Evolutionary conservation across 2,888 invertebrate genomes (phyloP).

Genomic region (Caenorhabditis sp.): DNA sequence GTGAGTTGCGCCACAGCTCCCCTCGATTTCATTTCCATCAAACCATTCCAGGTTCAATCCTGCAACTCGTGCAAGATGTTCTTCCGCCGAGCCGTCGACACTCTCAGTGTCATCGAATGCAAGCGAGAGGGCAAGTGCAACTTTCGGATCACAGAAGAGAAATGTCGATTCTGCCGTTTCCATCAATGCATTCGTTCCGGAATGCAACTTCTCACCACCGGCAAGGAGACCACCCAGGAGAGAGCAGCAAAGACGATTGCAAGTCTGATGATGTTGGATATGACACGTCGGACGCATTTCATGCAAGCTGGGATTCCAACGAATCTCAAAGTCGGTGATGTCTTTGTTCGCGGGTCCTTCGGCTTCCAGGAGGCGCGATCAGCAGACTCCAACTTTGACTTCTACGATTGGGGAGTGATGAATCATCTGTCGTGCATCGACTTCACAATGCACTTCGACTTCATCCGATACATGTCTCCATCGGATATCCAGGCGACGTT

Average conservation of each 20-base stretch:
- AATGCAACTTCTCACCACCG: neutral
- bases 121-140: neutral
- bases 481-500: neutral
- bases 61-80: conserved; percentile 35
- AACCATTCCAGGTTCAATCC: conserved; percentile 24
- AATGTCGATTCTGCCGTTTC: conserved; percentile 22
- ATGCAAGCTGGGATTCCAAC: neutral
- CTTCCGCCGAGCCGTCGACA: conserved; percentile 18
- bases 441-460: neutral
- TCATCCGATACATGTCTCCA: conserved; percentile 3
- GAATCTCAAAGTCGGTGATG: neutral
- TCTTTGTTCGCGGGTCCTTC: neutral
- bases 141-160: neutral
- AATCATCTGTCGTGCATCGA: conserved; percentile 21
- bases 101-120: neutral
- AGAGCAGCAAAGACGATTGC: neutral
- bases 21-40: no score
- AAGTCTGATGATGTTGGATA: neutral
- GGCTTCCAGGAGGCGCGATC: neutral
- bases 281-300: neutral
- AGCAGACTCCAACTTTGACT: neutral
- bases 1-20: no score
- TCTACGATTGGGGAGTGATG: conserved; percentile 37
- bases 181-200: conserved; percentile 21
- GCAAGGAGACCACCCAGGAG: neutral